These are phyloP conservation scores for Grammomys surdaster DNA, from an alignment of 2,113 vertebrate species.

Conservation along the genomic window DNA sequence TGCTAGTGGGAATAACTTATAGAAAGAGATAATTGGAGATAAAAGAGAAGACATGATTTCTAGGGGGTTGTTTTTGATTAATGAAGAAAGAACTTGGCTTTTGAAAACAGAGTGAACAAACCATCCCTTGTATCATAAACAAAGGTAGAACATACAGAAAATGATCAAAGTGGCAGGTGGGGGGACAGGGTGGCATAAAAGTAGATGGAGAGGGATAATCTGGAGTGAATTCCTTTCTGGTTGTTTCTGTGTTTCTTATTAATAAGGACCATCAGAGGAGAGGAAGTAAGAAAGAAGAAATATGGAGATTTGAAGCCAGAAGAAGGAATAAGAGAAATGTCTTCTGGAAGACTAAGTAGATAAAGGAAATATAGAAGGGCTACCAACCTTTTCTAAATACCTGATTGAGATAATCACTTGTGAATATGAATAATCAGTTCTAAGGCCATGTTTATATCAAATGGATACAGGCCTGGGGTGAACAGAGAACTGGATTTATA, in stretches of 20 bases:
- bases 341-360: neutral
- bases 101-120: neutral
- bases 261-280: neutral
- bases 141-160: neutral
- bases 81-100: slow-evolving; percentile 37
- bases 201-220: neutral
- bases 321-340: neutral
- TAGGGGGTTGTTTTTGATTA: slow-evolving; percentile 21
- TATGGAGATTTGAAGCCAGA: slow-evolving; percentile 36
- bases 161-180: neutral
- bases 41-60: neutral
- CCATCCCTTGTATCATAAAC: neutral
- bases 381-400: slow-evolving; percentile 43
- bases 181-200: neutral
- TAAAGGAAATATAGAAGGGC: slow-evolving; percentile 3
- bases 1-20: slow-evolving; percentile 22
- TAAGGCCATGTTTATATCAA: neutral
- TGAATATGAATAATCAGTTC: neutral
- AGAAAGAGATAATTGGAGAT: neutral
- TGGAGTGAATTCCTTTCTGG: neutral
- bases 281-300: slow-evolving; percentile 38
- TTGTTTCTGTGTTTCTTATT: slow-evolving; percentile 40
- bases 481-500: slow-evolving; percentile 41
- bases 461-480: neutral
- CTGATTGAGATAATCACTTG: slow-evolving; percentile 37